phyloP scores from a whole-genome alignment of 1,140 invertebrate species.

The Drosophila burlai region DNA sequence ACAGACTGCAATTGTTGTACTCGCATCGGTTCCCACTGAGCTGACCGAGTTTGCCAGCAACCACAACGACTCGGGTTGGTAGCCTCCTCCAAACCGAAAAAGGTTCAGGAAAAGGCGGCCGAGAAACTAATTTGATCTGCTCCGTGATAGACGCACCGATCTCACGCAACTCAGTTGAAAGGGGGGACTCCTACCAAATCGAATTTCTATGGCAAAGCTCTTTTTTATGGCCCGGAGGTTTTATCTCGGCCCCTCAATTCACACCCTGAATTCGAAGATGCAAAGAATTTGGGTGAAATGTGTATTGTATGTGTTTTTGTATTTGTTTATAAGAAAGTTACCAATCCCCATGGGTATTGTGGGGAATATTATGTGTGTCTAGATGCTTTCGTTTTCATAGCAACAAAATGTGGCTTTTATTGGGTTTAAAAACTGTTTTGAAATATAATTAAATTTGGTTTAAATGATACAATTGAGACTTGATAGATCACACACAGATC shows the following conservation, averaged over 20 bases:
- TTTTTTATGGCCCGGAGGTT: conserved; percentile 31
- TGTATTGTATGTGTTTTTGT: conserved; percentile 4
- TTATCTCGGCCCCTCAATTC: conserved; percentile 42
- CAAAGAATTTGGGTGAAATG: conserved; percentile 29
- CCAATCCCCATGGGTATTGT: conserved; percentile 21
- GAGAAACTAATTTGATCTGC: conserved; percentile 66
- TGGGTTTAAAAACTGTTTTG: background rate
- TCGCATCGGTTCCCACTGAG: conserved; percentile 52
- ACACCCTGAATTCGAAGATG: conserved; percentile 44
- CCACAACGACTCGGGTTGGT: conserved; percentile 12
- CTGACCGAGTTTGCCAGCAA: conserved; percentile 49
- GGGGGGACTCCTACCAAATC: conserved; percentile 17
- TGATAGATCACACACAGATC: background rate
- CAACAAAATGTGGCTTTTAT: conserved; percentile 10
- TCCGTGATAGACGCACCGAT: conserved; percentile 67
- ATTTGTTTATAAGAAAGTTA: conserved; percentile 35
- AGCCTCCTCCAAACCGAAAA: conserved; percentile 21
- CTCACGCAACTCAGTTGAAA: conserved; percentile 53
- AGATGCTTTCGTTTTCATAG: conserved; percentile 19
- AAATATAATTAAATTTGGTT: background rate
- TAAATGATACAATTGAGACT: background rate
- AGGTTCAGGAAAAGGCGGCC: conserved; percentile 35
- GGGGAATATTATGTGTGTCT: conserved; percentile 9
- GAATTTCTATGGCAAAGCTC: conserved; percentile 39
- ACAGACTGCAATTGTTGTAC: conserved; percentile 48